Evolutionary conservation across 2,113 vertebrate genomes (phyloP).

Genomic region (Suricata suricatta): DNA sequence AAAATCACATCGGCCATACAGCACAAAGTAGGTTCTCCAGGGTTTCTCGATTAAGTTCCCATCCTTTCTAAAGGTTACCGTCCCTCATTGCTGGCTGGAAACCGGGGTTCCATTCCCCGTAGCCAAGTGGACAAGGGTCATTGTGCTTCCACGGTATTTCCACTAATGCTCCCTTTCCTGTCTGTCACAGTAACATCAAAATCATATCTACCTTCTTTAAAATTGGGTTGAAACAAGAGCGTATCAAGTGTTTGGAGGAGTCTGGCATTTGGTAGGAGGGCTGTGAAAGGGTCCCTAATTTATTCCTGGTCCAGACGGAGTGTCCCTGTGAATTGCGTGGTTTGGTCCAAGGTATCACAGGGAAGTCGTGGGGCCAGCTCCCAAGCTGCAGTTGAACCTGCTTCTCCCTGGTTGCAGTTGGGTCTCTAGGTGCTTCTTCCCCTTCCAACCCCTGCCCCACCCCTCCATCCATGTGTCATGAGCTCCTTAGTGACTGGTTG

Average conservation of each 20-base stretch:
- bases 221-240: not conserved
- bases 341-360: not conserved
- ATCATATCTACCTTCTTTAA: not conserved
- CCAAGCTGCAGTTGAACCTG: not conserved
- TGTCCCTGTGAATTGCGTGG: not conserved
- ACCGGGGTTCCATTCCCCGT: too few relatives aligned
- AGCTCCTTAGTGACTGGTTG: not conserved
- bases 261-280: not conserved
- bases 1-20: not conserved
- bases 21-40: not conserved
- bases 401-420: fast-evolving
- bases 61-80: not conserved
- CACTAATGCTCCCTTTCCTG: not conserved
- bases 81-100: not conserved
- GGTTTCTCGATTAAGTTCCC: not conserved
- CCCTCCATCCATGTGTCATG: not conserved
- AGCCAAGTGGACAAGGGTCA: not conserved
- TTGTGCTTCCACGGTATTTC: not conserved
- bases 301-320: not conserved
- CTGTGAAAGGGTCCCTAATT: not conserved
- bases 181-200: not conserved
- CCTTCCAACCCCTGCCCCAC: not conserved
- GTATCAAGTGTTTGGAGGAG: fast-evolving
- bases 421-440: too few relatives aligned
- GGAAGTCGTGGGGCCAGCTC: not conserved